A percentile compares a stretch with the other conserved stretches of the same genome.
These are phyloP conservation scores for Oreotrochilus melanogaster DNA, from an alignment of 2,113 vertebrate species.

Conservation along the genomic window DNA sequence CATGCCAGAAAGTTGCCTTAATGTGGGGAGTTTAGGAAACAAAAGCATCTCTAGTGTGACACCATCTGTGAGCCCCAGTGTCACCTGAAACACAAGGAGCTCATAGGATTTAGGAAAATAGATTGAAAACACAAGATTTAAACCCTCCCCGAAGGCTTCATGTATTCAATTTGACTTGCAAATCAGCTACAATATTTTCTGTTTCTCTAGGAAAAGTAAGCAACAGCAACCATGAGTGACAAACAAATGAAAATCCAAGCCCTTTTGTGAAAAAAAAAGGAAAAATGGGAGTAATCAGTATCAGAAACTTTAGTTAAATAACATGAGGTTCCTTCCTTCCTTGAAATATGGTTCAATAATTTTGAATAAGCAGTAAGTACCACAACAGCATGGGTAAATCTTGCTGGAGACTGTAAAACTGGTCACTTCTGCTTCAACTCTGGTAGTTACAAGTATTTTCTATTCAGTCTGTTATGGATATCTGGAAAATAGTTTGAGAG, in stretches of 20 bases:
- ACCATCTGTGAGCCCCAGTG: neutral
- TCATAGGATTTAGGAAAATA: slow-evolving; percentile 5
- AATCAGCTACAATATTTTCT: neutral
- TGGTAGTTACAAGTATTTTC: slow-evolving; percentile 62
- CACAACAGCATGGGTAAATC: slow-evolving; percentile 43
- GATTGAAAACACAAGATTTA: slow-evolving; percentile 40
- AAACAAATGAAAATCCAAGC: slow-evolving; percentile 1
- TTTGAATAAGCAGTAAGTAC: slow-evolving; percentile 40
- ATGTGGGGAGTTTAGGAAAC: neutral
- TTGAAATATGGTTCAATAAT: slow-evolving; percentile 5
- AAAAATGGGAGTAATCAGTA: neutral
- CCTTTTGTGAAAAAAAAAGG: neutral
- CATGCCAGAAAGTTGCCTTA: neutral
- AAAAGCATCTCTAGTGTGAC: neutral
- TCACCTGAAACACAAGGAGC: slow-evolving; percentile 4
- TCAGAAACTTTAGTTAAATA: neutral
- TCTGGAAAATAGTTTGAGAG: slow-evolving; percentile 67
- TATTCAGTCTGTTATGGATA: slow-evolving; percentile 65
- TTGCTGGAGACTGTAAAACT: slow-evolving; percentile 44
- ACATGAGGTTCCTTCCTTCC: neutral
- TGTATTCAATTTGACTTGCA: slow-evolving; percentile 14
- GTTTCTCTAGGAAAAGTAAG: slow-evolving; percentile 9
- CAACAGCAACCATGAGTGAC: slow-evolving; percentile 11
- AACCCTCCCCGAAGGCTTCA: neutral
- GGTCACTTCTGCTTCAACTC: slow-evolving; percentile 14